A percentile compares a stretch with the other conserved stretches of the same genome.
Evolutionary conservation across 2,888 invertebrate genomes (phyloP).

Genomic region (Hydriomena furcata): DNA sequence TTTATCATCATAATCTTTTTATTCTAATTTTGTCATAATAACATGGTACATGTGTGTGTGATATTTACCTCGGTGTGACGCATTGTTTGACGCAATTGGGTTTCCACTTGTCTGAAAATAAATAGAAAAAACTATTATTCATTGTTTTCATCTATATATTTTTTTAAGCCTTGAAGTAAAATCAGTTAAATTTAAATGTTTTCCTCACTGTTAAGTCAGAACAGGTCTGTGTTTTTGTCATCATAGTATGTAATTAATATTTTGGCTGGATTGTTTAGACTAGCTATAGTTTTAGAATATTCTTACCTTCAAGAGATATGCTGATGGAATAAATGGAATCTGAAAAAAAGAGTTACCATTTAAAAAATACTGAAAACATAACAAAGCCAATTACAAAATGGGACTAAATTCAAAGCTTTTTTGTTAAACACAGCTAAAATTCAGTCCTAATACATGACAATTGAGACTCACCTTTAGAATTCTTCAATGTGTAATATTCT

Average conservation of each 20-base stretch:
- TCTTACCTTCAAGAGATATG: conserved; percentile 1
- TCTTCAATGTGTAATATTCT: conserved; percentile 25
- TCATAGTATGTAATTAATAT: conserved; percentile 32
- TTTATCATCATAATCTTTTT: conserved; percentile 48
- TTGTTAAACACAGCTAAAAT: background rate
- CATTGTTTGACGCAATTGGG: background rate
- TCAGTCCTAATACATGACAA: conserved; percentile 18
- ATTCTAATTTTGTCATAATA: too few relatives aligned
- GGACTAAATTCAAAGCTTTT: conserved; percentile 2
- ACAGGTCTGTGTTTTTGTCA: conserved; percentile 68
- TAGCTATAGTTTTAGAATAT: background rate
- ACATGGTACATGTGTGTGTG: too few relatives aligned
- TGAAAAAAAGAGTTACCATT: conserved; percentile 5
- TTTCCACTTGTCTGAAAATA: conserved; percentile 2
- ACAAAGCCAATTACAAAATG: background rate
- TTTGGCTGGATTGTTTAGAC: background rate
- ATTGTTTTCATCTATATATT: background rate
- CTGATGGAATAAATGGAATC: background rate
- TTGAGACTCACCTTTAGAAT: conserved; percentile 46
- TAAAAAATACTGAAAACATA: background rate
- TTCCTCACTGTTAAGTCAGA: conserved; percentile 59
- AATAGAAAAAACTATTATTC: conserved; percentile 40
- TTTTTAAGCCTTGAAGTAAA: background rate
- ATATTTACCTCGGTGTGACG: conserved; percentile 1
- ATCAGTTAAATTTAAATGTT: conserved; percentile 37